phyloP scores from a whole-genome alignment of 2,888 invertebrate genomes.

The Cheilosia scutellata region DNA sequence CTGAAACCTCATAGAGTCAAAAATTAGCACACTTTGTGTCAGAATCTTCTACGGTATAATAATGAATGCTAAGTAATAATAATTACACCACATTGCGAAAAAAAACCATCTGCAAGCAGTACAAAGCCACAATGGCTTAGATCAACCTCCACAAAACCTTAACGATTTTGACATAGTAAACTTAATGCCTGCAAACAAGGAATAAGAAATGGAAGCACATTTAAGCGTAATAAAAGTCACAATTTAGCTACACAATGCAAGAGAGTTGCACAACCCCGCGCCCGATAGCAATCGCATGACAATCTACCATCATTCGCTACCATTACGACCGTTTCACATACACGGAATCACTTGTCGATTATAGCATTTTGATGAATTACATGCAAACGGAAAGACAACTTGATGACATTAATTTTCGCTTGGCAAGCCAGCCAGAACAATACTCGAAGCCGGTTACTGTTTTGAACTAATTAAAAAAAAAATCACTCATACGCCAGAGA shows the following conservation, averaged over 20 bases:
- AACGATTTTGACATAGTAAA: slow-evolving; percentile 53
- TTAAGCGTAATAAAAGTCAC: slow-evolving; percentile 1
- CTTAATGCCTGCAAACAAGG: neutral
- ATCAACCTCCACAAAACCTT: slow-evolving; percentile 11
- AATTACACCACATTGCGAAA: slow-evolving; percentile 15
- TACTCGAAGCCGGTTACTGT: slow-evolving; percentile 1
- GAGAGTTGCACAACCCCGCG: slow-evolving; percentile 19
- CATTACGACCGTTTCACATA: slow-evolving; percentile 30
- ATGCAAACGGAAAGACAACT: slow-evolving; percentile 26
- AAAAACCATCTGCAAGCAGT: neutral
- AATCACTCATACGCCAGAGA: slow-evolving; percentile 56
- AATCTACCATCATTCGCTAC: slow-evolving; percentile 32
- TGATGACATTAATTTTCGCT: slow-evolving; percentile 49
- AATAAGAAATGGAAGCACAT: neutral
- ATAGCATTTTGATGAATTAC: slow-evolving; percentile 9
- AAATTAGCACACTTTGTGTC: slow-evolving; percentile 31
- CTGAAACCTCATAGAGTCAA: neutral
- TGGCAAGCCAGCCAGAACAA: slow-evolving; percentile 30
- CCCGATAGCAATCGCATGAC: slow-evolving; percentile 56
- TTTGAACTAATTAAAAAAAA: slow-evolving; percentile 46
- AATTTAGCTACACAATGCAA: slow-evolving; percentile 17
- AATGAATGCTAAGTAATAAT: slow-evolving; percentile 15
- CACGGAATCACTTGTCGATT: slow-evolving; percentile 26
- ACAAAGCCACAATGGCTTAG: slow-evolving; percentile 22
- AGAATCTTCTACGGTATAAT: slow-evolving; percentile 3